Percentiles rank a stretch among this genome's conserved stretches.
phyloP scores from a whole-genome alignment of 1,140 invertebrate species.

The Aphaenogaster rudis region DNA sequence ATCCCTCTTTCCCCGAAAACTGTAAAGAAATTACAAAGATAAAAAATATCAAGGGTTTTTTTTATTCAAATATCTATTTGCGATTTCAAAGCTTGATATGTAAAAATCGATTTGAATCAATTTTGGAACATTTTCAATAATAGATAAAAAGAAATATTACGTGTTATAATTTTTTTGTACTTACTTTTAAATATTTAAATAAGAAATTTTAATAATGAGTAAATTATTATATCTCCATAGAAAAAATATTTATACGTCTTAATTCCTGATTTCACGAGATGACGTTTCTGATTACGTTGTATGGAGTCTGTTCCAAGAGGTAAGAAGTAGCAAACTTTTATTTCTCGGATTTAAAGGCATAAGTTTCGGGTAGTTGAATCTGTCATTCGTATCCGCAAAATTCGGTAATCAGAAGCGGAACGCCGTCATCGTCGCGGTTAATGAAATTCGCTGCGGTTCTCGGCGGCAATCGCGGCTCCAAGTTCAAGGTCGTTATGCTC shows the following conservation, averaged over 20 bases:
- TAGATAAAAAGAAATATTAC: constrained; percentile 7
- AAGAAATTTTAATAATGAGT: background rate
- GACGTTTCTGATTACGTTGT: background rate
- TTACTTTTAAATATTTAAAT: background rate
- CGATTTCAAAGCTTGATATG: background rate
- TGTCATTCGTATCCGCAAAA: background rate
- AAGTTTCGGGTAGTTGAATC: background rate
- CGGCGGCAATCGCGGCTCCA: constrained; percentile 59
- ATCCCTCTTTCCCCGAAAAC: no score
- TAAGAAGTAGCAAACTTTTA: background rate
- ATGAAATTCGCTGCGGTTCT: constrained; percentile 46
- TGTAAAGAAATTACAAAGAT: background rate
- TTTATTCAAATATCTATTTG: background rate
- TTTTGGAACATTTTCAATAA: background rate
- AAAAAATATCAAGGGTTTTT: background rate
- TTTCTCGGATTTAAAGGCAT: background rate
- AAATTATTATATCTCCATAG: background rate
- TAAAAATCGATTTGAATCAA: background rate
- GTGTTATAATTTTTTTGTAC: no score
- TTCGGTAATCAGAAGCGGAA: constrained; percentile 45
- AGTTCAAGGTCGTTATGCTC: constrained; percentile 84
- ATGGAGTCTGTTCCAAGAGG: background rate
- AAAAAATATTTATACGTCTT: background rate
- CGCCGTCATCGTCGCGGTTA: background rate
- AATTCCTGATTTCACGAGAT: background rate